Evolutionary conservation across 2,113 vertebrate genomes (phyloP).

Genomic region (Callorhinus ursinus): DNA sequence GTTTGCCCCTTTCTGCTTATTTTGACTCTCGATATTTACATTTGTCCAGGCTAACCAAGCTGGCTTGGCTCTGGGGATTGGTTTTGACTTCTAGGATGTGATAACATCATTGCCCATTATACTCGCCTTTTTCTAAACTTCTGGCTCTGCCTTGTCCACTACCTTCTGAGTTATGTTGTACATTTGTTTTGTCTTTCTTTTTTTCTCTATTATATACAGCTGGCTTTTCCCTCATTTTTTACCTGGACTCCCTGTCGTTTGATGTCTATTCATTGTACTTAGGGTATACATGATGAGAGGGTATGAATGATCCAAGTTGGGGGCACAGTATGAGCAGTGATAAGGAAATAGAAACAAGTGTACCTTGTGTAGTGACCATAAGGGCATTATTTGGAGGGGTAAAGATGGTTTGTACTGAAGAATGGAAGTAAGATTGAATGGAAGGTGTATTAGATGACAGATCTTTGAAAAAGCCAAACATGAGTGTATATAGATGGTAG

Average conservation of each 20-base stretch:
- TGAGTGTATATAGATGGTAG: not conserved
- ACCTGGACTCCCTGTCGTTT: not conserved
- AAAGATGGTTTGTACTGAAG: not conserved
- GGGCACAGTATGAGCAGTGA: not conserved
- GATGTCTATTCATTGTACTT: not conserved
- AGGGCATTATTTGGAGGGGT: not conserved
- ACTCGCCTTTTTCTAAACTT: not conserved
- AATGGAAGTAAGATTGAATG: not conserved
- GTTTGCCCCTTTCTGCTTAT: not conserved
- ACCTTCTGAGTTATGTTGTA: not conserved
- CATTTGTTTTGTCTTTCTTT: not conserved
- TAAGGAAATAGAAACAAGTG: not conserved
- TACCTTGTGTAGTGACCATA: not conserved
- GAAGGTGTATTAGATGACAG: not conserved
- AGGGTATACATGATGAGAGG: not conserved
- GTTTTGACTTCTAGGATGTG: constrained; percentile 8
- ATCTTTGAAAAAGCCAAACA: not conserved
- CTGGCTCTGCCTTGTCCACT: not conserved
- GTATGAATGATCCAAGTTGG: not conserved
- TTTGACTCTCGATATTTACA: not conserved
- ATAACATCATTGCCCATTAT: not conserved
- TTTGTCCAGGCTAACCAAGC: not conserved
- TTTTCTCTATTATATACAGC: not conserved
- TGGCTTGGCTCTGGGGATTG: not conserved
- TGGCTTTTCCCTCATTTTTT: not conserved